Evolutionary conservation across 2,888 invertebrate genomes (phyloP), one percentile per base, ranked within the genome.

Genomic region (Mesoligia furuncula): DNA sequence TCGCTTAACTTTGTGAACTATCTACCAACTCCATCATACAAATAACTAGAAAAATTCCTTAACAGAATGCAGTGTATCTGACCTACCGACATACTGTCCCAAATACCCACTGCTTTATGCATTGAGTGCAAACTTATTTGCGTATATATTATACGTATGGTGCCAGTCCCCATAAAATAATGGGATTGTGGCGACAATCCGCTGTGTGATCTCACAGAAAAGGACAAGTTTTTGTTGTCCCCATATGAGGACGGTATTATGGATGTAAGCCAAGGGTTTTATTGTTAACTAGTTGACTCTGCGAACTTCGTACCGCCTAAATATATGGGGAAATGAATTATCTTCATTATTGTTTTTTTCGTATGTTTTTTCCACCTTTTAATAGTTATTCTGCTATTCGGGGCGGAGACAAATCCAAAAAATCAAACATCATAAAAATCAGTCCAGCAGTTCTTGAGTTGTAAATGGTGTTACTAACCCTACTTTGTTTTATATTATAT

Each of bases 251-350:
- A 15, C n/a, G 42, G 24, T 6, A 45, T 61, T 74, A 74, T 84
- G 77, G 81, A 75, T 11, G 36, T 20, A 72, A 65, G 85, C 85
- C 83, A 84, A 85, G 39, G 66, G 24, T 66, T 69, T 69, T 77
- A 80, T 74, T 69, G 61, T 77, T 51, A 65, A 36, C 36, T 36
- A 36, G 36, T 6, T 7, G 36, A 36, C 36, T 36, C 36, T 0
- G 36, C 7, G 36, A 36, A 36, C 36, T 36, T 36, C 36, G 0
- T 36, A 36, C 36, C 36, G 36, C 36, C 36, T 36, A 0, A 36
- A 36, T 36, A 6, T 36, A 7, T 36, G 36, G 0, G 36, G 36
- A 36, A 36, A 7, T 36, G 36, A 36, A 36, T 36, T 36, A 6
- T 36, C 36, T 36, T 36, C 36, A 36, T 36, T 36, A 3, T 36